Conservation (phyloP, 2,113 vertebrate genomes). For the Dicerorhinus sumatrensis region DNA sequence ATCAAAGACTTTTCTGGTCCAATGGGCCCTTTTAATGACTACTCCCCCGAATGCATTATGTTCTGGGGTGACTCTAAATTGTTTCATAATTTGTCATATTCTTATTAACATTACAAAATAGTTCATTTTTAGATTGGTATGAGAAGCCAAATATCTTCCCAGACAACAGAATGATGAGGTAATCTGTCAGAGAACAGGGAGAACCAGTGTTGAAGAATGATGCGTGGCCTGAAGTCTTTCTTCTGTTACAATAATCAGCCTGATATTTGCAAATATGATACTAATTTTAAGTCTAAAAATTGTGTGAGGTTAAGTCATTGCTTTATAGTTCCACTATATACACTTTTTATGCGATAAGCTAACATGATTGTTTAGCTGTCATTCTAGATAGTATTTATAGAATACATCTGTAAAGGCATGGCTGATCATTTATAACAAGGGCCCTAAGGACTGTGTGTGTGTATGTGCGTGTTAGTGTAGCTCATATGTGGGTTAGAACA, state of each 20-base stretch:
- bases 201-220: neutral
- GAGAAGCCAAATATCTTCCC: slow-evolving; percentile 27
- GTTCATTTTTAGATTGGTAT: slow-evolving; percentile 25
- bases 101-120: neutral
- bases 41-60: neutral
- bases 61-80: neutral
- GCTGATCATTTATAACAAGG: neutral
- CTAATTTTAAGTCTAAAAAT: neutral
- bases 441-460: neutral
- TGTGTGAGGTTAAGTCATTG: neutral
- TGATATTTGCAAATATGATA: neutral
- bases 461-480: neutral
- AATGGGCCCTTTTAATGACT: neutral
- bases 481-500: neutral
- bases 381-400: neutral
- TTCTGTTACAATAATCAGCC: neutral
- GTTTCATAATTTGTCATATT: neutral
- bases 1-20: neutral
- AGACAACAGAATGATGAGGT: neutral
- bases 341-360: neutral
- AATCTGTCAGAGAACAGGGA: neutral
- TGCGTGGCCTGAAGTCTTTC: too few species aligned
- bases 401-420: neutral
- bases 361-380: neutral
- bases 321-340: neutral